These are phyloP conservation scores for Nipponacmea schrenckii DNA, from an alignment of 2,888 invertebrate species.

Conservation along the genomic window DNA sequence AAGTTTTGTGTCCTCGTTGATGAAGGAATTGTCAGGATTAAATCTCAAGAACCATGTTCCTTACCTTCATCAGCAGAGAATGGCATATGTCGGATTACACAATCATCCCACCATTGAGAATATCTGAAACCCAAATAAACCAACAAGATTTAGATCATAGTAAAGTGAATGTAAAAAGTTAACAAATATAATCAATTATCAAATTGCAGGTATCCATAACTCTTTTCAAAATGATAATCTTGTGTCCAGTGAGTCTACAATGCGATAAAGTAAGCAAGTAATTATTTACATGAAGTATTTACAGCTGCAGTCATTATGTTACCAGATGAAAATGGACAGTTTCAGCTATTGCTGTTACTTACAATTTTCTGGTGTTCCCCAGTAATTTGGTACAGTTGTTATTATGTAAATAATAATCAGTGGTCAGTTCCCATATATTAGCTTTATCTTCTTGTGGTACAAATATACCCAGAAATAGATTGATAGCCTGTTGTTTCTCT, in stretches of 20 bases:
- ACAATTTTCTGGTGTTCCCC: background rate
- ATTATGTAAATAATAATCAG: slow-evolving; percentile 93
- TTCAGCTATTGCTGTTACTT: background rate
- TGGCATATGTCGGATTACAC: slow-evolving; percentile 80
- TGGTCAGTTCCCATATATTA: slow-evolving; percentile 87
- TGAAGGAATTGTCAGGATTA: no score
- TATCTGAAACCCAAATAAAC: slow-evolving; percentile 46
- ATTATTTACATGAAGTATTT: no score
- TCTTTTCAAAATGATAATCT: no score
- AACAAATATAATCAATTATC: no score
- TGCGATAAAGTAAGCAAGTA: no score
- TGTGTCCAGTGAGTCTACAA: no score
- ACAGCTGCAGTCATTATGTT: no score
- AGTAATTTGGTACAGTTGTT: slow-evolving; percentile 7
- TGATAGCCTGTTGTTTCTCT: slow-evolving; percentile 98
- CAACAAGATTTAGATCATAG: no score
- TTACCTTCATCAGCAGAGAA: slow-evolving; percentile 75
- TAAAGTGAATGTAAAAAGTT: no score
- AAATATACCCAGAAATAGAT: slow-evolving; percentile 89
- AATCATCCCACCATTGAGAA: slow-evolving; percentile 90
- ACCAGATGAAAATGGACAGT: no score
- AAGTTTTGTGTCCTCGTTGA: no score
- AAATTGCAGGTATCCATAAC: no score
- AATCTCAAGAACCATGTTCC: background rate
- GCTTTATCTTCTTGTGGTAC: slow-evolving; percentile 52